phyloP scores from a whole-genome alignment of 2,113 vertebrate species.

The Sigmodon hispidus region DNA sequence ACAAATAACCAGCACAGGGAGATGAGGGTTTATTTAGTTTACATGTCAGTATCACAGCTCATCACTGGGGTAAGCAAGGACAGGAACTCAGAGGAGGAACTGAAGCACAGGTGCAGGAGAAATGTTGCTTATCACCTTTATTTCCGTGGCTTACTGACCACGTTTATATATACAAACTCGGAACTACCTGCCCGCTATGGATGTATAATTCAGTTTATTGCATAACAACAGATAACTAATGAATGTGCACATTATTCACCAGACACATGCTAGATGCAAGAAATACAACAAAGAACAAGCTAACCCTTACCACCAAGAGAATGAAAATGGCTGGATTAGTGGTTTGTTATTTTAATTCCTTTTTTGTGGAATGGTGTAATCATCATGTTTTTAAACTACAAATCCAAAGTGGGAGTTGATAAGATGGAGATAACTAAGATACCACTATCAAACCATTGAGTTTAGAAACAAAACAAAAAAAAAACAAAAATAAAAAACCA shows the following conservation, averaged over 20 bases:
- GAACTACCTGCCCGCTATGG: neutral
- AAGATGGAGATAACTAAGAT: neutral
- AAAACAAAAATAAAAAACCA: neutral
- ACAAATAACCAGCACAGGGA: neutral
- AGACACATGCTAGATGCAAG: neutral
- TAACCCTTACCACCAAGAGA: neutral
- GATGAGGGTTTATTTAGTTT: no score
- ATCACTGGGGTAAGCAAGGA: neutral
- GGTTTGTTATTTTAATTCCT: neutral
- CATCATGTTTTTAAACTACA: neutral
- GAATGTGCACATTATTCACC: neutral
- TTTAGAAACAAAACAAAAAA: neutral
- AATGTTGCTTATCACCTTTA: neutral
- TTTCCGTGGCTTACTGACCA: neutral
- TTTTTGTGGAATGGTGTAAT: neutral
- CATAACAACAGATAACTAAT: constrained; percentile 6
- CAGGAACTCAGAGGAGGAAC: neutral
- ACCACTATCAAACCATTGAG: neutral
- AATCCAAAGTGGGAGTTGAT: neutral
- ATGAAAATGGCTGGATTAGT: neutral
- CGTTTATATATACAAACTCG: neutral
- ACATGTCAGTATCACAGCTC: no score
- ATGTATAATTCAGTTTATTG: neutral
- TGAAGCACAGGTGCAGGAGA: neutral
- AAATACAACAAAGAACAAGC: neutral